These are phyloP conservation scores for Alexandromys fortis DNA, from an alignment of 2,113 vertebrate genomes.

Conservation along the genomic window DNA sequence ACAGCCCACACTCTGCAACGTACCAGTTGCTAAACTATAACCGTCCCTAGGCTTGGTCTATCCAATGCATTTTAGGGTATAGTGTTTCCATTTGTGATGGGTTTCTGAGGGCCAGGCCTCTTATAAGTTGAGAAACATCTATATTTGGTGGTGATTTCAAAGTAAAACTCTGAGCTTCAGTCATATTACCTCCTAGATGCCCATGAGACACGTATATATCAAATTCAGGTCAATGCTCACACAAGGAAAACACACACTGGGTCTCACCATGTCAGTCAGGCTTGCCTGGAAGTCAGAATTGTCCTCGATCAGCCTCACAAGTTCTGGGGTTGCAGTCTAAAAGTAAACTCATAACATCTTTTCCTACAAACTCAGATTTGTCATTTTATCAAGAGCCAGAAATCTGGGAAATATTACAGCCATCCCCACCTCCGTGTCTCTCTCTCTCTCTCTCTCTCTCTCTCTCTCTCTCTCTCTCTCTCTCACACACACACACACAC, in stretches of 20 bases:
- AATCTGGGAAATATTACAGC: background rate
- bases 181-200: background rate
- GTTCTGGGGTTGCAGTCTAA: background rate
- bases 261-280: background rate
- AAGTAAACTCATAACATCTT: conserved; percentile 28
- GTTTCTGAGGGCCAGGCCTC: background rate
- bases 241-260: background rate
- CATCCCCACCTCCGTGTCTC: too few species aligned
- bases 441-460: too few species aligned
- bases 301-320: background rate
- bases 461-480: too few species aligned
- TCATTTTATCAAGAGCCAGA: background rate
- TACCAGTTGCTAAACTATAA: background rate
- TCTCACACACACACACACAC: too few species aligned
- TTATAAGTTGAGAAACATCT: background rate
- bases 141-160: background rate
- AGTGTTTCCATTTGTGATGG: background rate
- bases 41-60: background rate
- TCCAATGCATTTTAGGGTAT: background rate
- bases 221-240: background rate
- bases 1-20: background rate
- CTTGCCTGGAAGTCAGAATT: background rate
- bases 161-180: conserved; percentile 9
- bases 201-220: background rate
- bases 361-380: background rate